Conservation (phyloP, 2,797 vertebrate species). For the Gymnopithys bicolor region DNA sequence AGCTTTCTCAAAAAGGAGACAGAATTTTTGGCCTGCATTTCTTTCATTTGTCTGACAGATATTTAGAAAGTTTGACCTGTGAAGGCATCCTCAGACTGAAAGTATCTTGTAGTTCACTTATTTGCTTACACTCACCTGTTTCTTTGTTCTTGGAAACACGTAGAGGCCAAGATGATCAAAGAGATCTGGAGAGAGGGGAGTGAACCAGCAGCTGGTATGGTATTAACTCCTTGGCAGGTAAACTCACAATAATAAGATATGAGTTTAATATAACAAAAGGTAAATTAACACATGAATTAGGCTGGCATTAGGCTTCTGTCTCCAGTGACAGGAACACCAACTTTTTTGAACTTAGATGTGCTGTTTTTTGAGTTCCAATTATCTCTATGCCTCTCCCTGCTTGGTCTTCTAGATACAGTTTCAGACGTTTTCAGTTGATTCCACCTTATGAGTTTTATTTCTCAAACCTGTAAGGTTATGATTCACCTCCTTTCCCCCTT, state of each 20-base stretch:
- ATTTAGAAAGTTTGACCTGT: background rate
- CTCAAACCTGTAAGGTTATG: background rate
- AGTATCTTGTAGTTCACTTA: background rate
- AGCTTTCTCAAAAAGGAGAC: background rate
- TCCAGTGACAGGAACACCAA: background rate
- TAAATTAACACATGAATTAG: background rate
- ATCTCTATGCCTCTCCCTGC: background rate
- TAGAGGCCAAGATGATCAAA: background rate
- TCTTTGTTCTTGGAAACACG: background rate
- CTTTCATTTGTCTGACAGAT: background rate
- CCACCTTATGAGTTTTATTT: background rate
- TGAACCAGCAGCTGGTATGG: background rate
- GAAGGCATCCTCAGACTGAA: background rate
- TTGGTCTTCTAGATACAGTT: background rate
- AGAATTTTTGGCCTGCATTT: background rate
- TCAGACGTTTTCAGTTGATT: background rate
- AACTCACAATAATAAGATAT: background rate
- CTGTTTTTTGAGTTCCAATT: background rate
- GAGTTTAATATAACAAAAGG: background rate
- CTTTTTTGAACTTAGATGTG: background rate
- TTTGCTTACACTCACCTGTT: background rate
- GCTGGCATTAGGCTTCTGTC: background rate
- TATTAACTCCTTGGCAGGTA: background rate
- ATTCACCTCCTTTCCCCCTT: background rate
- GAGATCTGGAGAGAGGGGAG: background rate